Evolutionary conservation across 2,113 vertebrate genomes (phyloP).

Genomic region (Thamnophis sirtalis): DNA sequence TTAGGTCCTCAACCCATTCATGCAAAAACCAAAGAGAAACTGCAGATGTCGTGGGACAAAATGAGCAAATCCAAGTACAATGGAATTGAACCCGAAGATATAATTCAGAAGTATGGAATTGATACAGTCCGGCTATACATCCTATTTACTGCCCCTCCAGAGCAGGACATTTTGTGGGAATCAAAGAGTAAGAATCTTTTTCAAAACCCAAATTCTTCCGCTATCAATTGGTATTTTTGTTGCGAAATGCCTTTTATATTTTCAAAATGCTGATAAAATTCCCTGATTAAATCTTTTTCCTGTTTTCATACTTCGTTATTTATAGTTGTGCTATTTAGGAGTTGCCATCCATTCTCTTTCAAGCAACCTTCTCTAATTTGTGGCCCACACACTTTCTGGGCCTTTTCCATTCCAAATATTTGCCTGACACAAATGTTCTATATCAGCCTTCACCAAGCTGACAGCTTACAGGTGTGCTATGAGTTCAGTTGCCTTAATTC

Average conservation of each 20-base stretch:
- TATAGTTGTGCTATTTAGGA: not conserved
- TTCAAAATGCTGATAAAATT: not conserved
- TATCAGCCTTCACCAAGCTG: not conserved
- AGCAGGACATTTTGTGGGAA: slow-evolving; percentile 95
- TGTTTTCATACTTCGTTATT: not conserved
- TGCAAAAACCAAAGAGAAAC: slow-evolving; percentile 58
- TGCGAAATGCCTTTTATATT: not conserved
- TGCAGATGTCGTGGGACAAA: slow-evolving; percentile 91
- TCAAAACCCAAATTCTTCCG: not conserved
- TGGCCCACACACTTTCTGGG: not conserved
- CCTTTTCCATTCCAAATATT: not conserved
- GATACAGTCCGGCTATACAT: slow-evolving; percentile 89
- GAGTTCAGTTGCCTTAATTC: not conserved
- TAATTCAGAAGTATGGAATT: slow-evolving; percentile 82
- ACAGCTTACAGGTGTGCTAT: not conserved
- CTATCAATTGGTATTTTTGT: not conserved
- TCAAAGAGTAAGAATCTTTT: slow-evolving; percentile 79
- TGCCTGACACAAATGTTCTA: not conserved
- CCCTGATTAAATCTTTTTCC: not conserved
- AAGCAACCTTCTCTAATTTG: not conserved
- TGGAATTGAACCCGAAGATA: slow-evolving; percentile 84
- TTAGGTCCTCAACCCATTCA: slow-evolving; percentile 77
- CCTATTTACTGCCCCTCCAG: slow-evolving; percentile 88
- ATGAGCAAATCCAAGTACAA: slow-evolving; percentile 99
- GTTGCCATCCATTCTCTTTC: not conserved